Percentiles rank a stretch among this genome's conserved stretches.
phyloP scores from a whole-genome alignment of 2,113 vertebrate species.

The Ophthalmotilapia sp. region DNA sequence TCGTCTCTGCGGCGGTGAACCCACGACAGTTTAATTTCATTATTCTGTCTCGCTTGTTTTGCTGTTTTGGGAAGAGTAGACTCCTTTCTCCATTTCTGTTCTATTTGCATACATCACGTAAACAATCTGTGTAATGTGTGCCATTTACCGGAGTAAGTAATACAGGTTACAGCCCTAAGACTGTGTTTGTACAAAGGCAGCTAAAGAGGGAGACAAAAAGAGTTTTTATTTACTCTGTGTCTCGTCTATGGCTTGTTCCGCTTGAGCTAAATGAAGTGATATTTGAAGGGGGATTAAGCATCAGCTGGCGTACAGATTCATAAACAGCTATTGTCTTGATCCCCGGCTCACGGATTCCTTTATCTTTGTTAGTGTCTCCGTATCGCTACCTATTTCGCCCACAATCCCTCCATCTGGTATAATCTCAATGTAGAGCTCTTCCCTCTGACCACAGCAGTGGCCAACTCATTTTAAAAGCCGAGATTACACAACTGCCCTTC shows the following conservation, averaged over 20 bases:
- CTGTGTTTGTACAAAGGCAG: neutral
- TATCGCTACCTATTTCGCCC: slow-evolving; percentile 22
- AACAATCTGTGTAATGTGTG: neutral
- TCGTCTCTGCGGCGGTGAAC: neutral
- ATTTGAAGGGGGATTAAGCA: slow-evolving; percentile 40
- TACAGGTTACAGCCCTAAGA: slow-evolving; percentile 15
- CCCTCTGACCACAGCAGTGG: slow-evolving; percentile 27
- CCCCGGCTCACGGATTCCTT: neutral
- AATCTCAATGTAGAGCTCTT: slow-evolving; percentile 52
- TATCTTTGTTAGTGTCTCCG: slow-evolving; percentile 32
- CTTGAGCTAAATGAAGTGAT: slow-evolving; percentile 25
- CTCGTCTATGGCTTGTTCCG: neutral
- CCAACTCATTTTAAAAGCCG: slow-evolving; percentile 46
- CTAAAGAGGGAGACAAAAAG: neutral
- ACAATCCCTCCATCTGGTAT: slow-evolving; percentile 20
- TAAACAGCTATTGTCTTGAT: slow-evolving; percentile 54
- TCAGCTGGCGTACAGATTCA: slow-evolving; percentile 18
- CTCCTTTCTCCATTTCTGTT: slow-evolving; percentile 30
- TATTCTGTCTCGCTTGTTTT: slow-evolving; percentile 37
- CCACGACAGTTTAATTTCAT: slow-evolving; percentile 33
- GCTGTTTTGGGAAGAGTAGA: slow-evolving; percentile 36
- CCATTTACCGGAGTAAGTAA: neutral
- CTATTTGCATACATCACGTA: slow-evolving; percentile 34
- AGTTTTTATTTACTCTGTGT: neutral
- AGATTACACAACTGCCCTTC: slow-evolving; percentile 64